Base-by-base conservation (phyloP, 2,113 vertebrate species). In the Calyptommatus sinebrachiatus region DNA sequence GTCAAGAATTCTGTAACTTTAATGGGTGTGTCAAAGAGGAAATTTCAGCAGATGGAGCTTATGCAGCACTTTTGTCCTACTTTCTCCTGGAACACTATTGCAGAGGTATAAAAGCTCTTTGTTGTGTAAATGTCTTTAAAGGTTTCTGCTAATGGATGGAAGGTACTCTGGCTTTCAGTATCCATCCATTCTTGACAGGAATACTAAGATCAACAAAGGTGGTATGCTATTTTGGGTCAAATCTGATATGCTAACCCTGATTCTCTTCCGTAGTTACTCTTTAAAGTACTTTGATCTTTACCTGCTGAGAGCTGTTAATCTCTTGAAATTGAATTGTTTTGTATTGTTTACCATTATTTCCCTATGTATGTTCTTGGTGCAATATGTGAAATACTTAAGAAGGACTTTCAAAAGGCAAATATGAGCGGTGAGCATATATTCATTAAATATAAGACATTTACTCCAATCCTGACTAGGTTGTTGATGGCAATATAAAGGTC, bases 301-400 rank as follows among this genome's bases (percentile, higher is more conserved):
- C 5, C n/a, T 85, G 16, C 22, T 78, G 82, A 82, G 7, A 68
- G 10, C 28, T 41, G 31, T 66, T 29, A 29, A 76, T 50, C 28
- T 20, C 29, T 18, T n/a, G 9, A 29, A 6, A 20, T 28, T n/a
- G 20, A 22, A 50, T 24, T 21, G 20, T 20, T 41, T 31, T 31
- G 10, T 74, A 31, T 35, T 60, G 28, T 50, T 48, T 21, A 21
- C 35, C 29, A 22, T 35, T 41, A 11, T 41, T 74, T 31, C 14
- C 31, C 53, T 60, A 35, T 14, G 9, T 16, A 31, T 31, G 9
- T 71, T 46, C 57, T 29, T 63, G 71, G 35, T 71, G 20, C 8
- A 29, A 28, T 11, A 0, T 7, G 22, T n/a, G n/a, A 66, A 48
- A 3, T 41, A 45, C 41, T 71, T 78, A 62, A 35, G 35, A 41